phyloP scores from a whole-genome alignment of 2,888 invertebrate species.

The Thera britannica region DNA sequence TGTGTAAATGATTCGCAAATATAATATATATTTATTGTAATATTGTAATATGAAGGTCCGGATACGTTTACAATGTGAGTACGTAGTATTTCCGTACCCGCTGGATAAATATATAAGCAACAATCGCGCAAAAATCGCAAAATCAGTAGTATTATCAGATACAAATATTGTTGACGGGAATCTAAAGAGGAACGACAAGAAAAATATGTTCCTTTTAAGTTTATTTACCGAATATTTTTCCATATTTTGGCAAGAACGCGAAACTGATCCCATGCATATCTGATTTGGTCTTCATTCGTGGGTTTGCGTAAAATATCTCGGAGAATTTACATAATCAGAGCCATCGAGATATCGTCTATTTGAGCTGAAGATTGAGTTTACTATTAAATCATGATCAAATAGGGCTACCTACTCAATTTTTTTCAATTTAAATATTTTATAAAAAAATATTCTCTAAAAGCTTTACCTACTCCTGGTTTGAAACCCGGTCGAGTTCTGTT shows the following conservation, averaged over 20 bases:
- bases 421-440: background rate
- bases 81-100: conserved; percentile 10
- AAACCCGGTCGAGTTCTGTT: too few species aligned
- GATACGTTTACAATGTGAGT: background rate
- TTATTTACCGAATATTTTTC: conserved; percentile 65
- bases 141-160: conserved; percentile 32
- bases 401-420: conserved; percentile 12
- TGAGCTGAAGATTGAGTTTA: conserved; percentile 65
- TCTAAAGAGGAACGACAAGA: conserved; percentile 41
- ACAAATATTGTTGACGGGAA: conserved; percentile 34
- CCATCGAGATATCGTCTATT: conserved; percentile 65
- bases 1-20: too few species aligned
- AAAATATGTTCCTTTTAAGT: conserved; percentile 55
- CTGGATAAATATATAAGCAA: conserved; percentile 17
- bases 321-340: conserved; percentile 78
- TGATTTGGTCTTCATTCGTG: conserved; percentile 77
- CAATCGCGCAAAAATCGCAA: conserved; percentile 30
- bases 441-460: too few species aligned
- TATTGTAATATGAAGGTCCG: too few species aligned
- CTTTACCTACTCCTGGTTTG: too few species aligned
- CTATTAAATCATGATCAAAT: conserved; percentile 46
- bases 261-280: conserved; percentile 78
- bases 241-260: conserved; percentile 69
- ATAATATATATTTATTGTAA: too few species aligned
- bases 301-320: conserved; percentile 76